These are phyloP conservation scores for Drosophila willistoni DNA, from an alignment of 1,140 invertebrate genomes.

Conservation along the genomic window DNA sequence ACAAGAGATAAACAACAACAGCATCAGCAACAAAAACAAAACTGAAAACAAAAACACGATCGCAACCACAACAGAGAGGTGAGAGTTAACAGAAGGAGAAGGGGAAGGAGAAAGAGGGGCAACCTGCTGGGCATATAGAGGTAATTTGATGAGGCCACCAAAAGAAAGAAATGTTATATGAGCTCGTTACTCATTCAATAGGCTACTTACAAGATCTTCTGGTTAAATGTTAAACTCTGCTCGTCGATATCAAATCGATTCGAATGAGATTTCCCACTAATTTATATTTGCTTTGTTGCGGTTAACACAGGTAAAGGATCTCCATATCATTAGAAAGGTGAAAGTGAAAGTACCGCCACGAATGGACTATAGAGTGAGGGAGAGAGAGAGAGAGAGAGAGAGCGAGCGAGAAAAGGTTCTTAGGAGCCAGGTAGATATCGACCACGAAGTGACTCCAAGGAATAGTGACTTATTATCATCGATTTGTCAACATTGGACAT, in stretches of 20 bases:
- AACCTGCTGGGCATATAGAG: conserved; percentile 54
- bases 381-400: not conserved
- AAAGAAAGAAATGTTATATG: conserved; percentile 18
- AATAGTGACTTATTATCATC: conserved; percentile 66
- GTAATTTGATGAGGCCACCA: conserved; percentile 51
- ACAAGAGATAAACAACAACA: conserved; percentile 62
- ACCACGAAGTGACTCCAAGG: not conserved
- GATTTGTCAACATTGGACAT: conserved; percentile 79
- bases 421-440: conserved; percentile 17
- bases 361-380: not conserved
- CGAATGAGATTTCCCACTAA: conserved; percentile 65
- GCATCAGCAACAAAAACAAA: conserved; percentile 24
- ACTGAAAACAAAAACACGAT: not conserved
- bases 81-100: not conserved
- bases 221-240: conserved; percentile 24
- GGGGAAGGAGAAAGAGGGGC: conserved; percentile 11
- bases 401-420: not conserved
- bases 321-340: conserved; percentile 35
- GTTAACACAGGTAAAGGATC: conserved; percentile 52
- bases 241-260: conserved; percentile 75
- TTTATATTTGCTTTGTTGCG: conserved; percentile 60
- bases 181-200: conserved; percentile 66
- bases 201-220: conserved; percentile 38
- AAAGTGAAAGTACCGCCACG: conserved; percentile 65
- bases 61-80: conserved; percentile 13